Evolutionary conservation across 2,797 vertebrate species (phyloP), one percentile per base, ranked within the genome.

Genomic region (Diplodus puntazzo): DNA sequence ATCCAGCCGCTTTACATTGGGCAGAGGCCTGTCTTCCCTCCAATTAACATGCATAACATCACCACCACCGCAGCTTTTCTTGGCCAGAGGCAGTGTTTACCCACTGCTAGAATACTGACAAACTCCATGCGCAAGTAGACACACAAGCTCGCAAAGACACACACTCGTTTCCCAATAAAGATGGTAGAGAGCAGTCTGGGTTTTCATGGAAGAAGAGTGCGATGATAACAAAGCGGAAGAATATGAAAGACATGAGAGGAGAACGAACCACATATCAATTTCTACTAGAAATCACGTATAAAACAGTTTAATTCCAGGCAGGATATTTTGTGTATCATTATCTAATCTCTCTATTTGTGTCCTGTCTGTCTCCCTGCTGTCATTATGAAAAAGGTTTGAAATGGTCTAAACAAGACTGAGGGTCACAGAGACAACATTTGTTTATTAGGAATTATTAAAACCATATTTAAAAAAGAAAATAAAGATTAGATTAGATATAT

Each of bases 1-100:
- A 84, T 83, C 69, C 73, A 66, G 49, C 30, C 3, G 46, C 75
- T 85, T 84, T 74, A 80, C 76, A 82, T 34, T 75, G 66, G 60
- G 73, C 66, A 88, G 80, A 86, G 55, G 60, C 66, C 79, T 78
- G 73, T 84, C 88, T 78, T 80, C 69, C 61, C 48, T 86, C 63
- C 78, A 69, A 69, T 86, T 80, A 77, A 67, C 69, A 64, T 69
- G 76, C 58, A 77, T 73, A 82, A 52, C 74, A 83, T 89, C 79
- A 66, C 80, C 34, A 69, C 79, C 72, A 75, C 63, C 69, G 75
- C 67, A 75, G 79, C 54, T 84, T 86, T 76, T 77, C 70, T 78
- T 84, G 80, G 80, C 61, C 9, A 10, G 58, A 58, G 55, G 69
- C 20, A 16, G 34, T 87, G 82, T 91, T 91, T 88, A 88, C 74